Evolutionary conservation across 1,140 invertebrate species (phyloP).

Genomic region (Dreissena polymorpha): DNA sequence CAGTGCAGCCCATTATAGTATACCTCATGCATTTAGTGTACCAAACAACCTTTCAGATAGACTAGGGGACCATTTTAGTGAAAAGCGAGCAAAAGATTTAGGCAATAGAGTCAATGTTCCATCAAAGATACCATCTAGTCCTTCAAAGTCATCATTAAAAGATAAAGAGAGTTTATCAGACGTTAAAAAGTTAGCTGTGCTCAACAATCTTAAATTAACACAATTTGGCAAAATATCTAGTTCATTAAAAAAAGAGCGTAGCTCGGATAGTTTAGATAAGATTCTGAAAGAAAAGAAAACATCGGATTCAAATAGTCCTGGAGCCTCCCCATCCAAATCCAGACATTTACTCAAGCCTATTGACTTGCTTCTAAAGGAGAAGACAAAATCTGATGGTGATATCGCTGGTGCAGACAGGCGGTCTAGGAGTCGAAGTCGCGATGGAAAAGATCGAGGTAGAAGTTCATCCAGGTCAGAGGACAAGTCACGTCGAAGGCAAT

Average conservation of each 20-base stretch:
- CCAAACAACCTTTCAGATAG: conserved; percentile 72
- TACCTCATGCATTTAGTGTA: conserved; percentile 64
- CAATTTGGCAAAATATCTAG: conserved; percentile 51
- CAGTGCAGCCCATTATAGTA: conserved; percentile 22
- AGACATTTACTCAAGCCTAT: conserved; percentile 59
- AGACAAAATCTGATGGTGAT: conserved; percentile 54
- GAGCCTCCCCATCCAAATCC: conserved; percentile 37
- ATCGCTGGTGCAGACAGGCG: conserved; percentile 38
- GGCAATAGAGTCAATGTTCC: conserved; percentile 72
- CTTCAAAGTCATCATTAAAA: conserved; percentile 70
- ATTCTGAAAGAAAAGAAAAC: conserved; percentile 44
- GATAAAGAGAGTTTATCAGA: conserved; percentile 65
- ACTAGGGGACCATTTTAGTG: conserved; percentile 25
- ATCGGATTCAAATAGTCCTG: conserved; percentile 15
- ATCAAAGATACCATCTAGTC: conserved; percentile 63
- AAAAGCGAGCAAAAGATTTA: conserved; percentile 72
- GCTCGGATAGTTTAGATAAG: conserved; percentile 51
- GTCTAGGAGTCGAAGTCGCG: conserved; percentile 22
- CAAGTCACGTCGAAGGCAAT: conserved; percentile 48
- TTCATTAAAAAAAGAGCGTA: conserved; percentile 46
- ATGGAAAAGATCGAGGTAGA: conserved; percentile 33
- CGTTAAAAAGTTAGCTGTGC: conserved; percentile 64
- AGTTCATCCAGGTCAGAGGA: conserved; percentile 47
- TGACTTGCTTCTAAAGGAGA: conserved; percentile 45
- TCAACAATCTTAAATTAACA: conserved; percentile 57